Evolutionary conservation across 2,888 invertebrate species (phyloP), one percentile per base, ranked within the genome.

Genomic region (Tetragnatha montana): DNA sequence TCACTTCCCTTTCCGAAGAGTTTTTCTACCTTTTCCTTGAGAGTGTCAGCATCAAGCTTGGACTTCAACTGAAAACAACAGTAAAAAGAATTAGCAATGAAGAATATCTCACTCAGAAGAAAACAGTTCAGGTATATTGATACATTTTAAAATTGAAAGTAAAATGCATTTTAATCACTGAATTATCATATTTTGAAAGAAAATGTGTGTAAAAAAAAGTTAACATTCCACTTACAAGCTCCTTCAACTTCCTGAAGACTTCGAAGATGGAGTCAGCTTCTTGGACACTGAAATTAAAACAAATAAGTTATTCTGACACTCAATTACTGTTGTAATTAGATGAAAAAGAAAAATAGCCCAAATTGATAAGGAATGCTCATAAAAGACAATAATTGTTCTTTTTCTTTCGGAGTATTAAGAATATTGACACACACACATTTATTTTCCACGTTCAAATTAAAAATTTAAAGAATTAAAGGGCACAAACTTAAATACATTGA

Each of bases 1-100:
- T 87, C 87, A 22, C 76, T 87, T 81, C 76, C 76, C n/a, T 87
- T 87, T 21, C 87, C 87, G 21, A 81, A 87, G 6, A 87, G 10
- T n/a, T 81, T 68, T 50, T 87, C 87, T 0, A 87, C 50, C 47
- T 87, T 76, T 8, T n/a, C 75, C 70, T 81, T 87, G 0, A 87
- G 19, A 19, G 76, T 14, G 1, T 87, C 87, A 70, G 76, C 49
- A 76, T 87, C 87, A 8, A 87, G 4, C 17, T 69, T 76, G 17
- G 51, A 70, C 68, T 35, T 87, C 6, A 87, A 49, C 87, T 87
- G 73, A 14, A 80, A 85, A 76, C 1, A 2, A 8, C 35, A 80
- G 21, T 21, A 3, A 60, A 17, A 60, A 60, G 12, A 12, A 8
- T 8, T 60, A 60, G 14, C 8, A 60, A 60, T 60, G 60, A 8